Conservation (phyloP, 2,797 vertebrate species). For the Galagoides demidoff region DNA sequence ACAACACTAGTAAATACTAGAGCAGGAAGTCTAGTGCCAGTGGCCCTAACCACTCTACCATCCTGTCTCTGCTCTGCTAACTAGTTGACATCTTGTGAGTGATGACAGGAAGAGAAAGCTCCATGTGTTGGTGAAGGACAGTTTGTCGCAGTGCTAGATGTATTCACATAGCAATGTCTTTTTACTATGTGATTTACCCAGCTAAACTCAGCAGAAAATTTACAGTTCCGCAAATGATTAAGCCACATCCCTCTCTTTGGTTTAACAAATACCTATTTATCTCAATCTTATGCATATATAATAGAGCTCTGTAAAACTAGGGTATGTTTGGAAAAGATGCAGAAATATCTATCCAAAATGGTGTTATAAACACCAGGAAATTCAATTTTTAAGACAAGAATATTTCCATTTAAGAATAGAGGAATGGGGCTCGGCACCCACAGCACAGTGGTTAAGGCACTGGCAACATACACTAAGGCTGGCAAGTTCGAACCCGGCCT, state of each 20-base stretch:
- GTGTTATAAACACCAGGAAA: neutral
- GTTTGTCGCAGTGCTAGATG: neutral
- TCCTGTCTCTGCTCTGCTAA: neutral
- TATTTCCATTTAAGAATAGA: slow-evolving; percentile 42
- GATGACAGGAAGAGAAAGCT: neutral
- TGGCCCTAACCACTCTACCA: neutral
- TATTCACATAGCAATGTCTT: neutral
- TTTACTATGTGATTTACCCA: neutral
- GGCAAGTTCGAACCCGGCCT: too few relatives aligned
- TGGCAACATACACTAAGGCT: too few relatives aligned
- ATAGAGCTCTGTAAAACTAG: neutral
- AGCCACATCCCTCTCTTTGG: neutral
- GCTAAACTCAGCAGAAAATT: slow-evolving; percentile 21
- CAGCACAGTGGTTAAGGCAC: too few relatives aligned
- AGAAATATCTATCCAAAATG: slow-evolving; percentile 28
- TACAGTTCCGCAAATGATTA: neutral
- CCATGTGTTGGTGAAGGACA: neutral
- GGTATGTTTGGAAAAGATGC: slow-evolving; percentile 19
- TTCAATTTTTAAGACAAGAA: slow-evolving; percentile 32
- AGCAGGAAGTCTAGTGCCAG: neutral
- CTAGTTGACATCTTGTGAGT: neutral
- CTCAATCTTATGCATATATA: neutral
- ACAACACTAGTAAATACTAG: neutral
- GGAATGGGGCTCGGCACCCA: neutral
- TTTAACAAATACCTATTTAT: neutral